Evolutionary conservation across 2,797 vertebrate species (phyloP).

Genomic region (Pterois miles): DNA sequence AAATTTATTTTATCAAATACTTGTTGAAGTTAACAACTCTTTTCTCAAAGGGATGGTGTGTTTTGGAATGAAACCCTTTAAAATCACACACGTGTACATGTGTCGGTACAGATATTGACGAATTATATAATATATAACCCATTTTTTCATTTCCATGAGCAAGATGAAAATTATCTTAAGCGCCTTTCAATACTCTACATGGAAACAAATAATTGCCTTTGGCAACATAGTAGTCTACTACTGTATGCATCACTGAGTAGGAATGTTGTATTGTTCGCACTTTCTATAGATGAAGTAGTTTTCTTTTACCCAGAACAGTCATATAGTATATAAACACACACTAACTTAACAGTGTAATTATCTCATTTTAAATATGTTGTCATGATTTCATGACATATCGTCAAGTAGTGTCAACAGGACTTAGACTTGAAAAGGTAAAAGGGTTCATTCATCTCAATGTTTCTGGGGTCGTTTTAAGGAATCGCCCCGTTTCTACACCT

Average conservation of each 20-base stretch:
- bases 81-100: constrained; percentile 34
- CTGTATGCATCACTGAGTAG: constrained; percentile 82
- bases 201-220: constrained; percentile 87
- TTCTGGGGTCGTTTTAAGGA: constrained; percentile 49
- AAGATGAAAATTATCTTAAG: constrained; percentile 87
- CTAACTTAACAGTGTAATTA: constrained; percentile 38
- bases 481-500: constrained; percentile 61
- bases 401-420: constrained; percentile 46
- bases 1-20: constrained; percentile 68
- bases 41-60: constrained; percentile 23
- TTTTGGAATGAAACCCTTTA: constrained; percentile 77
- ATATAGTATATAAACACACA: not conserved
- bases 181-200: constrained; percentile 89
- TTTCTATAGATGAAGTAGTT: constrained; percentile 76
- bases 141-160: constrained; percentile 68
- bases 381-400: constrained; percentile 55
- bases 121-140: constrained; percentile 60
- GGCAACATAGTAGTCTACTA: constrained; percentile 87
- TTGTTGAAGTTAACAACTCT: constrained; percentile 25
- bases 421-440: constrained; percentile 61
- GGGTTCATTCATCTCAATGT: constrained; percentile 65
- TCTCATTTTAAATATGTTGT: constrained; percentile 25
- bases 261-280: constrained; percentile 80
- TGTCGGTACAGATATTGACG: constrained; percentile 55
- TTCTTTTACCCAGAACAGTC: constrained; percentile 51